phyloP scores from a whole-genome alignment of 1,140 invertebrate species.

The Frieseomelitta varia region DNA sequence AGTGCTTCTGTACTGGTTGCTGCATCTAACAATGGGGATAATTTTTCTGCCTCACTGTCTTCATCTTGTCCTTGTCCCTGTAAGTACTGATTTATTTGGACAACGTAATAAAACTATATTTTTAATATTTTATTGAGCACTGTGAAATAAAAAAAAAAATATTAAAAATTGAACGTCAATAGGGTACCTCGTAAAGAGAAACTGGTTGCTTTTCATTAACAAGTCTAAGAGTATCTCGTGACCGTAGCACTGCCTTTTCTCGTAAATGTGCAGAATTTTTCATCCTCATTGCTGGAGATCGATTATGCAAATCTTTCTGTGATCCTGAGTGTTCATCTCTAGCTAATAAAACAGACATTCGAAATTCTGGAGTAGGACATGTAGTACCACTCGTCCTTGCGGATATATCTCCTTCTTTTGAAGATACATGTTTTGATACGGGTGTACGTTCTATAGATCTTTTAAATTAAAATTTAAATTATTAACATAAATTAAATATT shows the following conservation, averaged over 20 bases:
- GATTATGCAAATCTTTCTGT: slow-evolving; percentile 77
- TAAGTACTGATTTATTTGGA: slow-evolving; percentile 46
- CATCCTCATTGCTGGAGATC: slow-evolving; percentile 74
- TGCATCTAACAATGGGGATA: slow-evolving; percentile 88
- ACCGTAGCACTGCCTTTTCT: slow-evolving; percentile 76
- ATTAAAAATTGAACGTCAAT: slow-evolving; percentile 12
- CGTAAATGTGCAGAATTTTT: slow-evolving; percentile 77
- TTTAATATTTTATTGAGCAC: background rate
- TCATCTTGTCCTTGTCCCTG: slow-evolving; percentile 84
- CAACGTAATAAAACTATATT: slow-evolving; percentile 39
- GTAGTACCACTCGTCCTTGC: slow-evolving; percentile 74
- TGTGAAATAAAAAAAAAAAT: background rate
- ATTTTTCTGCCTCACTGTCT: slow-evolving; percentile 91
- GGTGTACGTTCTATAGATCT: slow-evolving; percentile 78
- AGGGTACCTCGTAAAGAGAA: slow-evolving; percentile 81
- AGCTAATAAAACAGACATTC: slow-evolving; percentile 87
- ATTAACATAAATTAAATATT: background rate
- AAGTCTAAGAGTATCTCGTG: slow-evolving; percentile 82
- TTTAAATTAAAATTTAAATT: slow-evolving; percentile 29
- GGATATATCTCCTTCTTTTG: slow-evolving; percentile 74
- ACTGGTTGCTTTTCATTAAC: slow-evolving; percentile 83
- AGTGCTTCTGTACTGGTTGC: slow-evolving; percentile 79
- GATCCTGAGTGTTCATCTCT: slow-evolving; percentile 84
- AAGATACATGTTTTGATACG: slow-evolving; percentile 73
- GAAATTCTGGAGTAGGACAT: slow-evolving; percentile 83